phyloP scores from a whole-genome alignment of 2,113 vertebrate genomes.

The Hypocryptadius cinnamomeus region DNA sequence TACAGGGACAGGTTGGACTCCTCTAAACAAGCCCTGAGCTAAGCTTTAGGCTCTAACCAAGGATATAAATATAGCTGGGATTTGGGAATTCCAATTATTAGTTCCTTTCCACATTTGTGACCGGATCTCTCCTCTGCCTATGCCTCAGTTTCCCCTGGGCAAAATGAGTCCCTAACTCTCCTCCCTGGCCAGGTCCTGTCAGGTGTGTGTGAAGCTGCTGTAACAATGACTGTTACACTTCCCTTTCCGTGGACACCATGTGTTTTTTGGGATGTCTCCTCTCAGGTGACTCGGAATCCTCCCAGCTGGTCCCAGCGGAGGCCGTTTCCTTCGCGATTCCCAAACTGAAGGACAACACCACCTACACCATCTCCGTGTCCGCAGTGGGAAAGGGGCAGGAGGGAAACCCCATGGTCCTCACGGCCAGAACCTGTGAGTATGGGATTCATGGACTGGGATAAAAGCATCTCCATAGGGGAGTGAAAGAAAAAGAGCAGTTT shows the following conservation, averaged over 20 bases:
- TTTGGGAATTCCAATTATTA: neutral
- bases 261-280: neutral
- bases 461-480: neutral
- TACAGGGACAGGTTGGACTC: accelerated
- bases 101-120: neutral
- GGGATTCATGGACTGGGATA: accelerated
- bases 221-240: neutral
- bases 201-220: neutral
- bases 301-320: constrained; percentile 59
- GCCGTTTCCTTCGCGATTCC: constrained; percentile 64
- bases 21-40: neutral
- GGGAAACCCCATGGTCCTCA: constrained; percentile 72
- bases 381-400: constrained; percentile 61
- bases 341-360: constrained; percentile 71
- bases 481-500: neutral
- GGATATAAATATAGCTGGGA: neutral
- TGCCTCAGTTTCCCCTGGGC: neutral
- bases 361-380: constrained; percentile 78
- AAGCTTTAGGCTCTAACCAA: neutral
- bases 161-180: neutral
- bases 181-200: neutral
- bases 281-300: constrained; percentile 74
- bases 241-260: neutral
- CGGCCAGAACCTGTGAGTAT: constrained; percentile 78
- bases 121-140: accelerated